Evolutionary conservation across 2,888 invertebrate species (phyloP).

Genomic region (Ypsolopha sequella): DNA sequence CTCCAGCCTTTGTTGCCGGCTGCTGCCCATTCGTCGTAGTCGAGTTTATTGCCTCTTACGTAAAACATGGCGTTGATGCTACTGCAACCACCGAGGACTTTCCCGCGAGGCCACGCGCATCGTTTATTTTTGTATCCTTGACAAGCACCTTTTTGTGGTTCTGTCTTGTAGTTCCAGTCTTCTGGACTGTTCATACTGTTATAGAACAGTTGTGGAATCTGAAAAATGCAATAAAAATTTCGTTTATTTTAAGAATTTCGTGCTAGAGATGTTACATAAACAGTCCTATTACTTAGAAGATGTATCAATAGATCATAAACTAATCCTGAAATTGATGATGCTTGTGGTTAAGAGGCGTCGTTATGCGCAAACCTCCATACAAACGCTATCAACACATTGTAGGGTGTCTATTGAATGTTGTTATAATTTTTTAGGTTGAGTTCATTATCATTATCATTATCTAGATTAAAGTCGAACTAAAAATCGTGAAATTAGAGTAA

Average conservation of each 20-base stretch:
- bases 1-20: slow-evolving; percentile 69
- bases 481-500: too few relatives aligned
- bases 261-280: background rate
- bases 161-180: slow-evolving; percentile 71
- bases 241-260: too few relatives aligned
- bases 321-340: too few relatives aligned
- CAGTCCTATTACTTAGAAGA: background rate
- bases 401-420: too few relatives aligned
- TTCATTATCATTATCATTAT: too few relatives aligned
- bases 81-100: slow-evolving; percentile 71
- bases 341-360: too few relatives aligned
- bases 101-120: slow-evolving; percentile 74
- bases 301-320: too few relatives aligned
- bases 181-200: slow-evolving; percentile 14
- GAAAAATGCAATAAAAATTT: background rate
- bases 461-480: too few relatives aligned
- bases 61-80: slow-evolving; percentile 71
- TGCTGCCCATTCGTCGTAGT: slow-evolving; percentile 68
- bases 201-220: slow-evolving; percentile 41
- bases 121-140: slow-evolving; percentile 38
- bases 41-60: slow-evolving; percentile 61
- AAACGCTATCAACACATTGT: too few relatives aligned
- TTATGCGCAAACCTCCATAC: too few relatives aligned
- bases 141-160: slow-evolving; percentile 48
- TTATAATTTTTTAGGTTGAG: too few relatives aligned